Conservation (phyloP, 2,797 vertebrate species). For the Myotis planiceps region DNA sequence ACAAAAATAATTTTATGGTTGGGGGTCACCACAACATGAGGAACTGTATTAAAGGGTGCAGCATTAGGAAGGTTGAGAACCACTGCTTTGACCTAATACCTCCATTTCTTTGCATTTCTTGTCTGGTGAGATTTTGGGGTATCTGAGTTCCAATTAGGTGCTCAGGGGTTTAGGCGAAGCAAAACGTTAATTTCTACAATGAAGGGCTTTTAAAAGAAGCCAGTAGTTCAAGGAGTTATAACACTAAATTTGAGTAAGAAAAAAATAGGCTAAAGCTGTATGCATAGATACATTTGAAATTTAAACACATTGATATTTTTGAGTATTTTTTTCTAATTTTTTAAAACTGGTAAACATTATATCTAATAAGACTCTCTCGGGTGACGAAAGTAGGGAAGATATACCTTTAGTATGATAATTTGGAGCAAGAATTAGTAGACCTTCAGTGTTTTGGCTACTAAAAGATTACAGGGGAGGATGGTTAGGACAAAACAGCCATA, state of each 20-base stretch:
- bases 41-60: no score
- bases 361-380: background rate
- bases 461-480: background rate
- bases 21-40: no score
- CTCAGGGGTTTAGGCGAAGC: background rate
- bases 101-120: conserved; percentile 7
- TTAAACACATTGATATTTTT: background rate
- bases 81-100: background rate
- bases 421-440: background rate
- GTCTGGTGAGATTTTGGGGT: background rate
- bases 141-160: background rate
- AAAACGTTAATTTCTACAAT: background rate
- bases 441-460: background rate
- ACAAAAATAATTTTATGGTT: no score
- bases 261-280: background rate
- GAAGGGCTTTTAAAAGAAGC: background rate
- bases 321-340: background rate
- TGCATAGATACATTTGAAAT: background rate
- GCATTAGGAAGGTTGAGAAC: no score
- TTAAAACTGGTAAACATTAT: background rate
- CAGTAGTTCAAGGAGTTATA: background rate
- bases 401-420: background rate
- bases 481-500: background rate
- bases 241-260: background rate
- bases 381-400: background rate